Evolutionary conservation across 23 tunicate species (phyloP), one percentile per base, ranked within the genome.

Genomic region (Oikopleura vanhoeffeni): DNA sequence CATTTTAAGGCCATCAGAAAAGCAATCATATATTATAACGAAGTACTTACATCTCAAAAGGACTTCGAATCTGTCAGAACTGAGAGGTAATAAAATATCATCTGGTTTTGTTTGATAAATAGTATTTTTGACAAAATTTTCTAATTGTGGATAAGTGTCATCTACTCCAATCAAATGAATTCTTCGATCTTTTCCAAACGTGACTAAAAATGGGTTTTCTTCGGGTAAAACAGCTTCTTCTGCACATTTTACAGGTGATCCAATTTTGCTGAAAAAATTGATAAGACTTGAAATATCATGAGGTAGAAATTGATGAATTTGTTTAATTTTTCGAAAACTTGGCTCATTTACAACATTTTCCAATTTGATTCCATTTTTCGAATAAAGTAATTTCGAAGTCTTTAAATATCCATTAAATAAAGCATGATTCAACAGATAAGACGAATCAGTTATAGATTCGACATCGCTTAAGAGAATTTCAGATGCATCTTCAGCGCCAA

Each of bases 101-200:
- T 71, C 79, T 2, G 79, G 79, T 30, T 32, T 71, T 3, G 32
- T 3, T 18, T 28, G 36, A 38, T 33, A 24, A 2, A 71, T 38
- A 30, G 38, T 32, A 13, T 30, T 71, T 13, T 18, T 2, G 32
- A 18, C 2, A 13, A 18, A 2, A 2, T 33, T 18, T 2, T 33
- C 79, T 71, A 71, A 30, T 71, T 18, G 4, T 71, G 79, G 79
- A 71, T 71, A 2, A 18, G 79, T 71, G 32, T 71, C 79, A 32
- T 71, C 79, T 4, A 71, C 79, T 18, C 34, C 79, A 30, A 71
- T 18, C 4, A 71, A 4, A 38, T 18, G 27, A 30, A 71, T 38
- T 18, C 2, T 71, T 32, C 79, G 36, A 24, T 24, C 64, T 49
- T 49, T 49, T 49, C 64, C 64, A 49, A 49, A 49, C 13, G 13